phyloP scores from a whole-genome alignment of 2,888 invertebrate species.

The Microplitis manilae region DNA sequence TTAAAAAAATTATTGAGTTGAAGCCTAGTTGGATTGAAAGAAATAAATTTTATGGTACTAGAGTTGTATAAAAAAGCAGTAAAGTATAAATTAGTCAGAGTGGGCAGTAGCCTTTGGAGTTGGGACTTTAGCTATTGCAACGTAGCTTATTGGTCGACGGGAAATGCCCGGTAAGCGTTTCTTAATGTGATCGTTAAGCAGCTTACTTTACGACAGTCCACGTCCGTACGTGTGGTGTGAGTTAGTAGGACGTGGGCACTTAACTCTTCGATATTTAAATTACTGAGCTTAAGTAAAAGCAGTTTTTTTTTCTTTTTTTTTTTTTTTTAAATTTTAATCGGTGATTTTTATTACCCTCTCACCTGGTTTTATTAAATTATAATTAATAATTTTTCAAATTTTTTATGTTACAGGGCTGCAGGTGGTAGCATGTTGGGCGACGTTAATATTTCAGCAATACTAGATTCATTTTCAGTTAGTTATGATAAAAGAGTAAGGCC shows the following conservation, averaged over 20 bases:
- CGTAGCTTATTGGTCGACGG: slow-evolving; percentile 20
- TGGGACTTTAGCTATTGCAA: slow-evolving; percentile 9
- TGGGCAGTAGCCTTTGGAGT: slow-evolving; percentile 15
- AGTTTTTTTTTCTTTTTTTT: no score
- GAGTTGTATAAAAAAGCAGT: not conserved
- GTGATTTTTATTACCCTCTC: no score
- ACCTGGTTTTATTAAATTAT: not conserved
- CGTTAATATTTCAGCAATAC: slow-evolving; percentile 95
- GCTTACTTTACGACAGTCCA: slow-evolving; percentile 50
- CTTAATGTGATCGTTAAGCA: slow-evolving; percentile 52
- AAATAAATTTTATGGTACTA: not conserved
- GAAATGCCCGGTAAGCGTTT: slow-evolving; percentile 46
- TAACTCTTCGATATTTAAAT: no score
- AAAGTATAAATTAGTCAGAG: not conserved
- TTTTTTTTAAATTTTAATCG: no score
- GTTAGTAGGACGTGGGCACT: not conserved
- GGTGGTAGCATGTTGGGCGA: slow-evolving; percentile 91
- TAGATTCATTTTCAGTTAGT: slow-evolving; percentile 96
- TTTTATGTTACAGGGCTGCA: slow-evolving; percentile 76
- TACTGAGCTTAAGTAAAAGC: no score
- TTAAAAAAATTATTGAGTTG: not conserved
- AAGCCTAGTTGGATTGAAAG: not conserved
- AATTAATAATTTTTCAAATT: slow-evolving; percentile 14
- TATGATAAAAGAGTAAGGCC: slow-evolving; percentile 99
- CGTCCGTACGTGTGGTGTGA: slow-evolving; percentile 42